A percentile compares a stretch with the other conserved stretches of the same genome.
Evolutionary conservation across 1,140 invertebrate genomes (phyloP).

Genomic region (Drosophila tani): DNA sequence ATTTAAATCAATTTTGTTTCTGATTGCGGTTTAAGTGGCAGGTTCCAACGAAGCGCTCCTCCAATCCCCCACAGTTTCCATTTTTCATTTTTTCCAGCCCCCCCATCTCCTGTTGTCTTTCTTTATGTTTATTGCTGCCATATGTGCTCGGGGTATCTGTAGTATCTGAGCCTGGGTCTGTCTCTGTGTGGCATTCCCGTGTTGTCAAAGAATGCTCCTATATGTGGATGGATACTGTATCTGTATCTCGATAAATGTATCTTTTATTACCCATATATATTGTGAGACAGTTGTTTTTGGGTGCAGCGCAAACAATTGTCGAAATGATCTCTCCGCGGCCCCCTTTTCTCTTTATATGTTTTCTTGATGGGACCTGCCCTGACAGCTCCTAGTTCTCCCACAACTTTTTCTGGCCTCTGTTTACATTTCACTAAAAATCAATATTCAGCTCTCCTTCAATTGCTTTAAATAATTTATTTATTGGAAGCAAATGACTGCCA

Average conservation of each 20-base stretch:
- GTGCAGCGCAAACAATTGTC: slow-evolving; percentile 52
- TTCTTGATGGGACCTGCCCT: slow-evolving; percentile 15
- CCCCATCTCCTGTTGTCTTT: slow-evolving; percentile 26
- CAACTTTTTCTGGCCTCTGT: slow-evolving; percentile 9
- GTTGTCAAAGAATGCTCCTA: slow-evolving; percentile 45
- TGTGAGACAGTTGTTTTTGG: slow-evolving; percentile 54
- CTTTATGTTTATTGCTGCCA: slow-evolving; percentile 67
- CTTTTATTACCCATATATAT: slow-evolving; percentile 61
- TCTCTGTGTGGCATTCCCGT: slow-evolving; percentile 38
- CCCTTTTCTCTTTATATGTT: slow-evolving; percentile 9
- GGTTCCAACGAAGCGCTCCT: slow-evolving; percentile 36
- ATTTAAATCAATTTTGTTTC: slow-evolving; percentile 77
- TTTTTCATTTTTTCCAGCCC: slow-evolving; percentile 41
- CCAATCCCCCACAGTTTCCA: slow-evolving; percentile 4
- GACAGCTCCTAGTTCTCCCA: slow-evolving; percentile 22
- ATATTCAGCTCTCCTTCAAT: slow-evolving; percentile 22
- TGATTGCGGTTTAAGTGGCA: slow-evolving; percentile 79
- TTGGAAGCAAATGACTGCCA: slow-evolving; percentile 13
- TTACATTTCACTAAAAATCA: slow-evolving; percentile 35
- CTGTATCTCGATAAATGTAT: slow-evolving; percentile 54
- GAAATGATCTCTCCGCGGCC: slow-evolving; percentile 12
- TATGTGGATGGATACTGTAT: slow-evolving; percentile 45
- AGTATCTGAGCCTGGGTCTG: slow-evolving; percentile 1
- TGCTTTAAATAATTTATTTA: slow-evolving; percentile 24
- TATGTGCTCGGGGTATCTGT: slow-evolving; percentile 43